Conservation (phyloP, 2,113 vertebrate genomes). For the Campylomormyrus tamandua region DNA sequence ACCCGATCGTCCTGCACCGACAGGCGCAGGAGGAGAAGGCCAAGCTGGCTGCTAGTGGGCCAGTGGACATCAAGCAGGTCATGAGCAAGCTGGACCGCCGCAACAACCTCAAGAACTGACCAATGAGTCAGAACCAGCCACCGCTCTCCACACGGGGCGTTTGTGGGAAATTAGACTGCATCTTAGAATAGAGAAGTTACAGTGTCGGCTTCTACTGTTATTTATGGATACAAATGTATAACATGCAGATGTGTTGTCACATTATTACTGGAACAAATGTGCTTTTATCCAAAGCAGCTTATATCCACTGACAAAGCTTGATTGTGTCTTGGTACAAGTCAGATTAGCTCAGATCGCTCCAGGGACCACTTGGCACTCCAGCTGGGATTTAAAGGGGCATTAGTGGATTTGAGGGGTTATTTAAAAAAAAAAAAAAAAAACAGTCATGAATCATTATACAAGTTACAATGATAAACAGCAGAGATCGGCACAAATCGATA, state of each 20-base stretch:
- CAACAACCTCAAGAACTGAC: slow-evolving; percentile 55
- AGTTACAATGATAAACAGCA: not conserved
- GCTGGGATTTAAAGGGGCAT: not conserved
- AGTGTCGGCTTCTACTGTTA: not conserved
- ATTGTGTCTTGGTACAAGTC: not conserved
- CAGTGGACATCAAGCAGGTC: slow-evolving; percentile 87
- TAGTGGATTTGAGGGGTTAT: not conserved
- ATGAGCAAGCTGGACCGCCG: slow-evolving; percentile 93
- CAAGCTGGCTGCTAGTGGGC: slow-evolving; percentile 62
- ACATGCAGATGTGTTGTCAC: not conserved
- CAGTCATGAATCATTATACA: not conserved
- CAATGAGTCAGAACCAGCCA: not conserved
- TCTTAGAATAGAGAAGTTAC: not conserved
- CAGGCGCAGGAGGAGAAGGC: slow-evolving; percentile 79
- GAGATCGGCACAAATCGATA: not conserved
- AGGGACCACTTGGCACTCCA: not conserved
- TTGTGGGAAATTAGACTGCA: not conserved
- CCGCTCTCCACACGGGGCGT: not conserved
- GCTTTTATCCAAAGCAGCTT: not conserved
- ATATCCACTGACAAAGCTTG: not conserved
- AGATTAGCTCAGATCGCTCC: not conserved
- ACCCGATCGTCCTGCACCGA: slow-evolving; percentile 79
- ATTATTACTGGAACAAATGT: not conserved
- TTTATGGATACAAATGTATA: not conserved
- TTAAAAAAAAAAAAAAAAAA: not conserved